These are phyloP conservation scores for Heliocidaris erythrogramma DNA, from an alignment of 35 echinoderm and acorn worm species.

Conservation along the genomic window DNA sequence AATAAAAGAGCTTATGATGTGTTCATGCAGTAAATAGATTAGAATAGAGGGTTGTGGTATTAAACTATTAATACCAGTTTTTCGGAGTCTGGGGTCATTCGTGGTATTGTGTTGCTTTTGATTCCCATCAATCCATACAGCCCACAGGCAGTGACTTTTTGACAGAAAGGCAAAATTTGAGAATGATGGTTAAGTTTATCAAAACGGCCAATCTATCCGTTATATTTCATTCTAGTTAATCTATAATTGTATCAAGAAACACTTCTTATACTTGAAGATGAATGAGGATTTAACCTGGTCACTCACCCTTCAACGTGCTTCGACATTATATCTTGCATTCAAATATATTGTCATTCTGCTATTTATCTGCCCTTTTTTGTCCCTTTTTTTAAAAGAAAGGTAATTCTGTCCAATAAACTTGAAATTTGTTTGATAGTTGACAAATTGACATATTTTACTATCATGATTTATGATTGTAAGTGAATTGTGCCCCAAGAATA, in stretches of 20 bases:
- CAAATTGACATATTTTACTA: neutral
- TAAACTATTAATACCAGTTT: neutral
- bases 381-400: neutral
- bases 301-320: neutral
- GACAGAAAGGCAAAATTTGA: neutral
- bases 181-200: neutral
- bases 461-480: neutral
- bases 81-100: neutral
- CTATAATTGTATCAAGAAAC: conserved; percentile 3
- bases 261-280: neutral
- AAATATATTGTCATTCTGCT: neutral
- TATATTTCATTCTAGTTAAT: neutral
- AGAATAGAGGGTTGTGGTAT: neutral
- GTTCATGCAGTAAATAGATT: neutral
- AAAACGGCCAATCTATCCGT: neutral
- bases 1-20: neutral
- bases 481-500: neutral
- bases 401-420: neutral
- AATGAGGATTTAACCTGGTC: neutral
- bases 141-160: neutral
- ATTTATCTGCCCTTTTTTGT: neutral
- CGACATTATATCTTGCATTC: neutral
- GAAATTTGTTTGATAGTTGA: neutral
- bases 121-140: neutral
- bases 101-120: neutral